These are phyloP conservation scores for Cylloceria caligata DNA, from an alignment of 2,888 invertebrate genomes.

Conservation along the genomic window DNA sequence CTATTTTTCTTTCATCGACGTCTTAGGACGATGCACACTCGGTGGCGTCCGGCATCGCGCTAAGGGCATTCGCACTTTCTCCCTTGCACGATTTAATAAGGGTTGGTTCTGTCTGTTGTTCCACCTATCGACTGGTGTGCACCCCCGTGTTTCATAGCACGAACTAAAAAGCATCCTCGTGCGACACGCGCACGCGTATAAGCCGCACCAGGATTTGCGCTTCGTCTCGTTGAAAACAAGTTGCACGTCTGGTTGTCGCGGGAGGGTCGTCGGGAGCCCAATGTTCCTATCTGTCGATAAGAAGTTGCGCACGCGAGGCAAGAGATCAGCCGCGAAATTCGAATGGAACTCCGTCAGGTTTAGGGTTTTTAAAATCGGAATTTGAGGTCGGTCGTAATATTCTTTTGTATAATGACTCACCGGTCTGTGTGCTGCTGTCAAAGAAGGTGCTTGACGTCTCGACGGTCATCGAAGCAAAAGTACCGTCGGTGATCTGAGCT, in stretches of 20 bases:
- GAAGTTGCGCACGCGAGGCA: neutral
- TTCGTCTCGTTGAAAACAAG: conserved; percentile 55
- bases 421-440: conserved; percentile 96
- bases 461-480: conserved; percentile 96
- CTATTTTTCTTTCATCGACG: neutral
- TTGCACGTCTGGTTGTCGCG: conserved; percentile 25
- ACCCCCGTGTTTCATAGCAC: conserved; percentile 75
- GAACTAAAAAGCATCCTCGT: conserved; percentile 71
- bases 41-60: conserved; percentile 46
- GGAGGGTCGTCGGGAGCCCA: neutral
- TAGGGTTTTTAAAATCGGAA: neutral
- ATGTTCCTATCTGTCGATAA: conserved; percentile 5
- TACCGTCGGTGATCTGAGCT: conserved; percentile 96
- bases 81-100: conserved; percentile 69
- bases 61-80: conserved; percentile 58
- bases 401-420: conserved; percentile 86
- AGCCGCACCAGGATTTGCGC: conserved; percentile 17
- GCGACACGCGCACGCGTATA: conserved; percentile 68
- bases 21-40: conserved; percentile 47
- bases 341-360: conserved; percentile 17
- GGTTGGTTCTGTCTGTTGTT: conserved; percentile 75
- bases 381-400: neutral
- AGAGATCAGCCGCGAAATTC: conserved; percentile 45
- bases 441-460: conserved; percentile 97
- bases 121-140: conserved; percentile 80